Conservation (phyloP, 2,888 invertebrate genomes). For the Neoaliturus tenellus region DNA sequence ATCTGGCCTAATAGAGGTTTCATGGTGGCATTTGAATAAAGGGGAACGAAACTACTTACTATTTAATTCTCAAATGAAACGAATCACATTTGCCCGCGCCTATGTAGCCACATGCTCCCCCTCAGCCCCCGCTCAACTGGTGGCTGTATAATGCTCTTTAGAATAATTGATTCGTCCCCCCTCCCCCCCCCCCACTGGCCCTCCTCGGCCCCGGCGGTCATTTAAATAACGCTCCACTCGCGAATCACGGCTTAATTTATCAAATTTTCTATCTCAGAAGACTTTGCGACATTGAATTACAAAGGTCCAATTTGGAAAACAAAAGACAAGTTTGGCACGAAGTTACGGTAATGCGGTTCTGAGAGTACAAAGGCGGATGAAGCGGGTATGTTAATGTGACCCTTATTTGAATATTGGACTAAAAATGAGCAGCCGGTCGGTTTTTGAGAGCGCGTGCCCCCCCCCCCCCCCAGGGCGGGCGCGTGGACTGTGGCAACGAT, state of each 20-base stretch:
- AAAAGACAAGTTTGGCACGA: not conserved
- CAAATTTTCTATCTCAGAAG: not conserved
- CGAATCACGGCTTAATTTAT: not conserved
- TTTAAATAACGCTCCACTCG: too few species aligned
- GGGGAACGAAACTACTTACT: too few species aligned
- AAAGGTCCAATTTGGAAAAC: not conserved
- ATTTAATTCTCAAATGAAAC: too few species aligned
- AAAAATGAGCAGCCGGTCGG: slow-evolving; percentile 4
- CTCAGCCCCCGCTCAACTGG: too few species aligned
- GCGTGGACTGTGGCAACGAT: not conserved
- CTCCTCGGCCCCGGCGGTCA: too few species aligned
- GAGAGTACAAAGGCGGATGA: slow-evolving; percentile 8
- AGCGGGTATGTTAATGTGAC: slow-evolving; percentile 14
- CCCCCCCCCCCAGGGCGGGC: not conserved
- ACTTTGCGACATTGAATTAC: too few species aligned
- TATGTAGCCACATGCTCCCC: too few species aligned
- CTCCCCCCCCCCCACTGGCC: too few species aligned
- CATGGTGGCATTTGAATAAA: too few species aligned
- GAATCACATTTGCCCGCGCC: too few species aligned
- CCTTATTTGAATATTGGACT: slow-evolving; percentile 33
- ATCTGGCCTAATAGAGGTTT: too few species aligned
- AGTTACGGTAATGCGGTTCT: slow-evolving; percentile 1
- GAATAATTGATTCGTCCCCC: slow-evolving; percentile 9
- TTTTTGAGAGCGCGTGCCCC: not conserved
- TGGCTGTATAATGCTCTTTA: slow-evolving; percentile 16